A percentile compares a stretch with the other conserved stretches of the same genome.
Evolutionary conservation across 2,113 vertebrate genomes (phyloP).

Genomic region (Centropus bengalensis): DNA sequence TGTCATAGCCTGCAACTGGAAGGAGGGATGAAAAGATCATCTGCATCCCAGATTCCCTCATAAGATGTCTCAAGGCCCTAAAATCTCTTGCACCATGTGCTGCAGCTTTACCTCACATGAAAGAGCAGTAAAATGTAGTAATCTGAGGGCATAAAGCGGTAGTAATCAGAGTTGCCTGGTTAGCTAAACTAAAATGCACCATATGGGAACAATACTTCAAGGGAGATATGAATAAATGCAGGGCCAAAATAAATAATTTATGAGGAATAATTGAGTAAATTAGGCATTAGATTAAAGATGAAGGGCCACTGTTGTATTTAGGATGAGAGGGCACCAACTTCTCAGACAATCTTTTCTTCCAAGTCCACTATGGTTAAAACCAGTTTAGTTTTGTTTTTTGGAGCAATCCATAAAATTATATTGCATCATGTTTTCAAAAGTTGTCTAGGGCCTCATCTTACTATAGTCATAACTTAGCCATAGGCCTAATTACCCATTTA

Average conservation of each 20-base stretch:
- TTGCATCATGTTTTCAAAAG: not conserved
- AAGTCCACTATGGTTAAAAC: not conserved
- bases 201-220: not conserved
- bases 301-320: not conserved
- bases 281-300: not conserved
- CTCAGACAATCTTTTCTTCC: not conserved
- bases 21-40: no score
- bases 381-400: not conserved
- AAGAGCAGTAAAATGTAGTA: no score
- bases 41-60: no score
- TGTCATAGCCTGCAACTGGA: no score
- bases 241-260: not conserved
- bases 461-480: not conserved
- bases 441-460: not conserved
- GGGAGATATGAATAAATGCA: not conserved
- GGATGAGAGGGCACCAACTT: not conserved
- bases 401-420: not conserved
- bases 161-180: not conserved
- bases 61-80: no score
- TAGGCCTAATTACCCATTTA: not conserved
- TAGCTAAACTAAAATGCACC: not conserved
- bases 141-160: no score
- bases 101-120: no score
- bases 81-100: no score
- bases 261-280: not conserved